phyloP scores from a whole-genome alignment of 1,140 invertebrate species.

The Pseudomyrmex pallidus region DNA sequence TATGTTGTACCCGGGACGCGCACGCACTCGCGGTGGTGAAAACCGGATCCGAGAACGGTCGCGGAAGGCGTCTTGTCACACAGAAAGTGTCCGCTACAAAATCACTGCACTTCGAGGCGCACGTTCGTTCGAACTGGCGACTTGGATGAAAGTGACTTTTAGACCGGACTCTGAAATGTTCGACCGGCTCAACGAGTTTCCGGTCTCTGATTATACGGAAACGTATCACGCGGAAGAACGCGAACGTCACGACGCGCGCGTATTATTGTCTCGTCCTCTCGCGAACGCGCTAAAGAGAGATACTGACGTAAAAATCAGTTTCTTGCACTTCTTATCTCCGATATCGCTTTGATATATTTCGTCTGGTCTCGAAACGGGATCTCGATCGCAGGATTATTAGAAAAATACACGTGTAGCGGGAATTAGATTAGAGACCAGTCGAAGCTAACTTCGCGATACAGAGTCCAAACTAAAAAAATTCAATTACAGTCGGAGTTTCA shows the following conservation, averaged over 20 bases:
- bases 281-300: neutral
- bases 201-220: neutral
- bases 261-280: neutral
- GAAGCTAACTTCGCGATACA: no score
- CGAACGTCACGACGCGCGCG: neutral
- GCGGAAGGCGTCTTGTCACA: conserved; percentile 57
- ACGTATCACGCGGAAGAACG: neutral
- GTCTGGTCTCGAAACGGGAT: no score
- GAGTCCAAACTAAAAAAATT: neutral
- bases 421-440: neutral
- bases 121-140: neutral
- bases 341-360: conserved; percentile 1
- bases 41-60: conserved; percentile 61
- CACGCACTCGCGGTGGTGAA: conserved; percentile 59
- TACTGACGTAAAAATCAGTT: neutral
- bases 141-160: neutral
- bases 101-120: conserved; percentile 54
- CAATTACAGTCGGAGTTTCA: neutral
- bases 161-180: neutral
- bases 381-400: no score
- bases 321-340: neutral
- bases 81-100: conserved; percentile 62
- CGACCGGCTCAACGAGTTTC: conserved; percentile 4
- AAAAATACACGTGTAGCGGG: neutral
- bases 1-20: conserved; percentile 29